Percentiles rank a stretch among this genome's conserved stretches.
Conservation (phyloP, 2,888 invertebrate species). For the Oligia latruncula region DNA sequence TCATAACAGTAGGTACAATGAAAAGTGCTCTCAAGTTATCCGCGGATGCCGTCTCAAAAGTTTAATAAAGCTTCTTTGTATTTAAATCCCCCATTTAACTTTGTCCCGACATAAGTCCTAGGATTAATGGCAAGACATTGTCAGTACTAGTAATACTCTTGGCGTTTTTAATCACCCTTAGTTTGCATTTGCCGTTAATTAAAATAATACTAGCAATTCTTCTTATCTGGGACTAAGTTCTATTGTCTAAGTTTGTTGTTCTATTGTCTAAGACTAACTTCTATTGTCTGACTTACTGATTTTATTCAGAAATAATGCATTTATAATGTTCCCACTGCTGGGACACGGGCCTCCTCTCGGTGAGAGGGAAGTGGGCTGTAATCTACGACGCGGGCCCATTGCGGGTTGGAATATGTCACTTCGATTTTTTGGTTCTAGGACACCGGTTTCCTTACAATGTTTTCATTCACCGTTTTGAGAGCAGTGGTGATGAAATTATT, state of each 20-base stretch:
- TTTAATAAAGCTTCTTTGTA: conserved; percentile 78
- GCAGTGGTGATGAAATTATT: neutral
- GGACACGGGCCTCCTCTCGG: no score
- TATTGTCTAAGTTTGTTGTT: conserved; percentile 10
- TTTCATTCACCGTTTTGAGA: neutral
- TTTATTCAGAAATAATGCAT: conserved; percentile 7
- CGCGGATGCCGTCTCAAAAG: conserved; percentile 71
- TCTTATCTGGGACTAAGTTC: conserved; percentile 6
- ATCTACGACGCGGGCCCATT: neutral
- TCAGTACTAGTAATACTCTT: conserved; percentile 70
- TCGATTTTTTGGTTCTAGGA: neutral
- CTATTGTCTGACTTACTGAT: no score
- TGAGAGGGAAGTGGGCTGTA: neutral
- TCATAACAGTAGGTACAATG: conserved; percentile 35
- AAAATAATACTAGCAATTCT: conserved; percentile 55
- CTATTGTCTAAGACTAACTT: no score
- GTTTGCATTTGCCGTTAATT: conserved; percentile 70
- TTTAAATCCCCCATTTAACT: conserved; percentile 84
- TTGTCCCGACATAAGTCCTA: conserved; percentile 78
- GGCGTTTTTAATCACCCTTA: conserved; percentile 77
- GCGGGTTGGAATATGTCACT: neutral
- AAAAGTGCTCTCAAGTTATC: conserved; percentile 67
- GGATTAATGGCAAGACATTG: conserved; percentile 80
- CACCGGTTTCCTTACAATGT: neutral
- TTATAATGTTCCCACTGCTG: neutral